Conservation (phyloP, 2,888 invertebrate genomes). For the Phasia obesa region DNA sequence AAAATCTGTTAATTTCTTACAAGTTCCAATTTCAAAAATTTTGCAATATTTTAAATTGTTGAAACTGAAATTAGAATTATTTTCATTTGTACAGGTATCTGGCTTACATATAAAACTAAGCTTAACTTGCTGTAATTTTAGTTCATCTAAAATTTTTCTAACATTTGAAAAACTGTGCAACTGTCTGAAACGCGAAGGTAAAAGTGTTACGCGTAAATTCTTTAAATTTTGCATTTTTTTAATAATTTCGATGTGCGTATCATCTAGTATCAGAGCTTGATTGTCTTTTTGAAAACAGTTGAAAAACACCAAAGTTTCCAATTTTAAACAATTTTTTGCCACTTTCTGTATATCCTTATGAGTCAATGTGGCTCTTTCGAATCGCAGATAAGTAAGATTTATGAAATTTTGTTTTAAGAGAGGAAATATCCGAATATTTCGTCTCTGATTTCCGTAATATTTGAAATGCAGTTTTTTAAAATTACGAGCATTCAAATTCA, state of each 20-base stretch:
- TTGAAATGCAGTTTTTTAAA: not conserved
- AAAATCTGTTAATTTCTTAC: not conserved
- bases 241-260: not conserved
- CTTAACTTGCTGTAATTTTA: not conserved
- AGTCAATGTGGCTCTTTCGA: not conserved
- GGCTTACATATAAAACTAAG: not conserved
- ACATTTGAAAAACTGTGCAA: not conserved
- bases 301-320: not conserved
- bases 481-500: not conserved
- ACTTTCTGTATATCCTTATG: not conserved
- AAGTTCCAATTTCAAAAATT: constrained; percentile 5
- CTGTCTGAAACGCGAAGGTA: not conserved
- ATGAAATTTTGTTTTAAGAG: not conserved
- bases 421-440: not conserved
- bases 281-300: not conserved
- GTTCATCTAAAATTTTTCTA: not conserved
- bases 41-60: not conserved
- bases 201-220: not conserved
- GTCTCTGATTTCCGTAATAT: not conserved
- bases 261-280: not conserved
- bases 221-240: not conserved
- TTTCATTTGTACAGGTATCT: not conserved
- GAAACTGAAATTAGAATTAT: not conserved
- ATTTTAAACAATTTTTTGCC: not conserved
- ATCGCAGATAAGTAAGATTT: not conserved